These are phyloP conservation scores for Atherinosoma microstoma DNA, from an alignment of 2,797 vertebrate species.

Conservation along the genomic window DNA sequence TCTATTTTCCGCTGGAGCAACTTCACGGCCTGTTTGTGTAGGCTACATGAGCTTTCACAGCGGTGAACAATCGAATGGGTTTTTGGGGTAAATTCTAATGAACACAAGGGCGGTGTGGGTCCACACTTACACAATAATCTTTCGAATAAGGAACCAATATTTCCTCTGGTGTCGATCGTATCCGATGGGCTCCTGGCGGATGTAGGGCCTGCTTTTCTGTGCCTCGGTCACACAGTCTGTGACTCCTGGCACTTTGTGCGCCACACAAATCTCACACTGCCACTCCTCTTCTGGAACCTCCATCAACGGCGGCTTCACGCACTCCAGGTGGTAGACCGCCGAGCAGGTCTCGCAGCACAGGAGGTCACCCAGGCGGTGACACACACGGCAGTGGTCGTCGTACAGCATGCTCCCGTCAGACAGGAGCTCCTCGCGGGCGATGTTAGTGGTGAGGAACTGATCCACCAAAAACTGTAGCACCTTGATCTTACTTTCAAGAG, in stretches of 20 bases:
- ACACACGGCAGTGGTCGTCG: conserved; percentile 97
- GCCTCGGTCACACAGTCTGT: conserved; percentile 95
- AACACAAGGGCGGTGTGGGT: not conserved
- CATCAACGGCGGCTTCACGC: conserved; percentile 94
- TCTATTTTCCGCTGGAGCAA: not conserved
- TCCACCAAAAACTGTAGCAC: conserved; percentile 97
- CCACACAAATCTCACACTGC: conserved; percentile 98
- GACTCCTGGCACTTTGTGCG: conserved; percentile 95
- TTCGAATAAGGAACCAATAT: conserved; percentile 97
- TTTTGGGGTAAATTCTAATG: not conserved
- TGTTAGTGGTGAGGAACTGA: conserved; percentile 97
- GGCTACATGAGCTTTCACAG: not conserved
- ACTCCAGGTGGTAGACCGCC: conserved; percentile 98
- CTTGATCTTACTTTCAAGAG: conserved; percentile 93
- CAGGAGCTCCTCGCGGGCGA: conserved; percentile 97
- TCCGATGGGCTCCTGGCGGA: conserved; percentile 95
- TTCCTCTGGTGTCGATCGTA: conserved; percentile 95
- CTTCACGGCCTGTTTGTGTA: not conserved
- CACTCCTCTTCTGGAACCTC: conserved; percentile 98
- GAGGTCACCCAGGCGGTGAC: conserved; percentile 97
- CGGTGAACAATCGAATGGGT: not conserved
- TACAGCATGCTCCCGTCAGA: conserved; percentile 96
- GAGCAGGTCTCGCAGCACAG: conserved; percentile 98
- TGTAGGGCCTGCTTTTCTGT: conserved; percentile 95
- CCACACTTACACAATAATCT: conserved; percentile 94